phyloP scores from a whole-genome alignment of 2,888 invertebrate species.

The Melanostoma mellinum region DNA sequence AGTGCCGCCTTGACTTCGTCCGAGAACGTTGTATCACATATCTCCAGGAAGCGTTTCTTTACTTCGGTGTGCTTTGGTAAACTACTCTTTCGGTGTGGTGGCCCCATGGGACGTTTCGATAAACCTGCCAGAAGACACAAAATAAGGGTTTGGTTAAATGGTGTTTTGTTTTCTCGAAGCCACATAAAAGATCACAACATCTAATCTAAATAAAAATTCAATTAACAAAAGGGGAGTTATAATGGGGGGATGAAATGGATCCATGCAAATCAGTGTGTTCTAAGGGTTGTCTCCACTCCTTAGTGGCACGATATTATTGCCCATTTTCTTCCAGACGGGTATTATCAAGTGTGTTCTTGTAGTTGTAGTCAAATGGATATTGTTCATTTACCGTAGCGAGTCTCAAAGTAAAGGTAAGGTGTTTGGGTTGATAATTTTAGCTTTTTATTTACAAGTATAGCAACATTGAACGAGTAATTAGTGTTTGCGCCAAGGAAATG shows the following conservation, averaged over 20 bases:
- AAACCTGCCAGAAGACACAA: conserved; percentile 77
- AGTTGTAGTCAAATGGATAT: too few relatives aligned
- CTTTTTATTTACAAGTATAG: conserved; percentile 8
- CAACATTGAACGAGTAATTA: conserved; percentile 19
- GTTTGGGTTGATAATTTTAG: conserved; percentile 39
- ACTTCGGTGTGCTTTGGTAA: conserved; percentile 82
- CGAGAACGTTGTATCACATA: conserved; percentile 82
- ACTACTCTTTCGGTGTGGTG: conserved; percentile 82
- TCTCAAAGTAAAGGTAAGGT: neutral
- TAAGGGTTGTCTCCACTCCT: conserved; percentile 41
- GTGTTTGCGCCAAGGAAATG: conserved; percentile 27
- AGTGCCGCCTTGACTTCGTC: conserved; percentile 82
- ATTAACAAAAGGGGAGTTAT: conserved; percentile 28
- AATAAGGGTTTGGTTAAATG: conserved; percentile 23
- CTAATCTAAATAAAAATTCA: conserved; percentile 66
- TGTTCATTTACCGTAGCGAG: too few relatives aligned
- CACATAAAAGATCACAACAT: conserved; percentile 42
- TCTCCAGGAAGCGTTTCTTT: conserved; percentile 82
- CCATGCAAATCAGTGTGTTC: conserved; percentile 54
- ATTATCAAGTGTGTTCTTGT: too few relatives aligned
- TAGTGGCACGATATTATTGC: neutral
- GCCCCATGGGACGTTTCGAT: conserved; percentile 81
- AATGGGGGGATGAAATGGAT: conserved; percentile 3
- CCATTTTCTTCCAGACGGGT: too few relatives aligned
- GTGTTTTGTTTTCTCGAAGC: neutral